phyloP scores from a whole-genome alignment of 2,888 invertebrate genomes.

The Aplocera efformata region DNA sequence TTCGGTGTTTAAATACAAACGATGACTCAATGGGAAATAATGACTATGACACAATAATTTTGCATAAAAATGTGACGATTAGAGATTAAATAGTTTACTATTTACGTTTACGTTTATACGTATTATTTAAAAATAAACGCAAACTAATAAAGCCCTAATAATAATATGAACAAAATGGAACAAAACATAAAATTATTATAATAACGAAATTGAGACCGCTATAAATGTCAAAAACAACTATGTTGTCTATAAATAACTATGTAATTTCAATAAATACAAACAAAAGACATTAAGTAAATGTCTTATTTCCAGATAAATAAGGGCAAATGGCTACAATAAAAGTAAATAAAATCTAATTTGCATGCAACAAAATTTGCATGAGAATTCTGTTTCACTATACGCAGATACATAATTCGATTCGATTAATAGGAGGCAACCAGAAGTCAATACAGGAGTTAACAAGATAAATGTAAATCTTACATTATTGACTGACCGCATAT shows the following conservation, averaged over 20 bases:
- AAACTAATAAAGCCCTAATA: no score
- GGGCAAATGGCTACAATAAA: slow-evolving; percentile 11
- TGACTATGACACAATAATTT: no score
- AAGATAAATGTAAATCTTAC: slow-evolving; percentile 14
- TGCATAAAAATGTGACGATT: no score
- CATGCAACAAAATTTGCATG: slow-evolving; percentile 15
- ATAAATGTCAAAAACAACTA: no score
- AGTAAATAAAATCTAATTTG: slow-evolving; percentile 18
- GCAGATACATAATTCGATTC: slow-evolving; percentile 11
- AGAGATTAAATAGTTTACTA: no score
- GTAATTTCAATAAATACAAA: slow-evolving; percentile 12
- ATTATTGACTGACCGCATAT: no score
- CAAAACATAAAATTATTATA: no score
- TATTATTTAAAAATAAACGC: no score
- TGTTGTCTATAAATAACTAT: no score
- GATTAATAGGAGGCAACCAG: slow-evolving; percentile 13
- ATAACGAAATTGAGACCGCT: no score
- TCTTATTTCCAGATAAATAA: slow-evolving; percentile 12
- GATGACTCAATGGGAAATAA: slow-evolving; percentile 19
- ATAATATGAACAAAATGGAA: no score
- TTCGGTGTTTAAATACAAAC: slow-evolving; percentile 13
- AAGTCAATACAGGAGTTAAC: slow-evolving; percentile 16
- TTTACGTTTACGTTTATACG: no score
- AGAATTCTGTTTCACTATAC: slow-evolving; percentile 16
- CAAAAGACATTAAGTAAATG: slow-evolving; percentile 17